These are phyloP conservation scores for Rhinolophus sinicus DNA, from an alignment of 2,113 vertebrate species.

Conservation along the genomic window DNA sequence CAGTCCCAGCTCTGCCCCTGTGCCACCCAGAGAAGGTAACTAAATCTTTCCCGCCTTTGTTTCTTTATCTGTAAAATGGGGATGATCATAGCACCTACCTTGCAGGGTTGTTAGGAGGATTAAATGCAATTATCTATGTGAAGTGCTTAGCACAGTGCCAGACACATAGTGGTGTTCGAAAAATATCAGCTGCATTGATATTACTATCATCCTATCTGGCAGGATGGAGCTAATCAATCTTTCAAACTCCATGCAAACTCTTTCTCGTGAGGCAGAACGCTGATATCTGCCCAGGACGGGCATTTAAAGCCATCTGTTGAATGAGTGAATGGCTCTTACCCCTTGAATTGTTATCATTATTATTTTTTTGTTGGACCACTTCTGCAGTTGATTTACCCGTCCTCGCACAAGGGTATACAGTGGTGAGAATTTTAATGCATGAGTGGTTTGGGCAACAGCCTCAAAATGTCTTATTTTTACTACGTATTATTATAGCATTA, in stretches of 20 bases:
- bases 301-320: conserved; percentile 31
- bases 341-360: conserved; percentile 49
- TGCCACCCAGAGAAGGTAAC: not conserved
- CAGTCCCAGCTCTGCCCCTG: not conserved
- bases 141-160: not conserved
- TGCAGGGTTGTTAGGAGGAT: not conserved
- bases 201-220: not conserved
- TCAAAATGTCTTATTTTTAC: conserved; percentile 85
- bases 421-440: conserved; percentile 84
- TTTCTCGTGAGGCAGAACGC: not conserved
- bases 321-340: conserved; percentile 30
- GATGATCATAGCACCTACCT: not conserved
- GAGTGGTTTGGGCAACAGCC: conserved; percentile 82
- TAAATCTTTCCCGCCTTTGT: not conserved
- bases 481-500: conserved; percentile 88
- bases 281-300: not conserved
- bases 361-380: conserved; percentile 48
- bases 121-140: not conserved
- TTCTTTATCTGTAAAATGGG: conserved; percentile 42
- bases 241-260: not conserved
- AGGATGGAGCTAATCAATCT: not conserved
- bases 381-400: conserved; percentile 68
- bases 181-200: not conserved
- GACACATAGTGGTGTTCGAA: not conserved
- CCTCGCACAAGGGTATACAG: conserved; percentile 49